Evolutionary conservation across 2,797 vertebrate species (phyloP), one percentile per base, ranked within the genome.

Genomic region (Spinus olivaceus): DNA sequence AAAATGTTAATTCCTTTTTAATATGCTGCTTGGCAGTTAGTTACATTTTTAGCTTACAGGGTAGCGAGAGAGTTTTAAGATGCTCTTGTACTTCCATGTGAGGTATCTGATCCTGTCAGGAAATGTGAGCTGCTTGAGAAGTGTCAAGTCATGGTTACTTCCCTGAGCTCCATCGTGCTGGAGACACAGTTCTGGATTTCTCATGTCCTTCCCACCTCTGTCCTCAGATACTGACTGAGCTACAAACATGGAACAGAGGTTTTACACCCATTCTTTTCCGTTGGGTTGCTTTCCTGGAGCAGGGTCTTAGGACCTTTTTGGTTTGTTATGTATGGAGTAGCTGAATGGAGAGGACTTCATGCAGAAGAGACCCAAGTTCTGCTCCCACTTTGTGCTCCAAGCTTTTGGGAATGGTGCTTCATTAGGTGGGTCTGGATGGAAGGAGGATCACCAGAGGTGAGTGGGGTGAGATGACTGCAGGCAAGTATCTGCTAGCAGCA

Each of bases 391-490:
- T 39, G 6, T 47, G 32, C 54, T 88, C 35, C 32, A 54, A 20
- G 53, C 9, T 21, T 51, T 74, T 54, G 24, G 22, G 30, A 56
- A 5, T 71, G 33, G 10, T 63, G 10, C 5, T 60, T 89, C 14
- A n/a, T 65, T 7, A 59, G 37, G 24, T 60, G 50, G 4, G 9
- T 42, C 24, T 82, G 60, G 24, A 35, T 30, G 37, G 51, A 69
- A 57, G 42, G 33, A 63, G 28, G 9, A 49, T 35, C 0, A 0
- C 21, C 32, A 54, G 33, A 19, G 25, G 27, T 53, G 41, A 85
- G 14, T 44, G 51, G 23, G 33, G 37, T 1, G 8, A 80, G 33
- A 56, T 49, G 14, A 51, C 37, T 22, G 8, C 1, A 2, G 37
- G n/a, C 25, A 59, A 70, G 32, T 51, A 64, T 33, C 25, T 37